Evolutionary conservation across 2,888 invertebrate species (phyloP).

Genomic region (Hypolimnas misippus): DNA sequence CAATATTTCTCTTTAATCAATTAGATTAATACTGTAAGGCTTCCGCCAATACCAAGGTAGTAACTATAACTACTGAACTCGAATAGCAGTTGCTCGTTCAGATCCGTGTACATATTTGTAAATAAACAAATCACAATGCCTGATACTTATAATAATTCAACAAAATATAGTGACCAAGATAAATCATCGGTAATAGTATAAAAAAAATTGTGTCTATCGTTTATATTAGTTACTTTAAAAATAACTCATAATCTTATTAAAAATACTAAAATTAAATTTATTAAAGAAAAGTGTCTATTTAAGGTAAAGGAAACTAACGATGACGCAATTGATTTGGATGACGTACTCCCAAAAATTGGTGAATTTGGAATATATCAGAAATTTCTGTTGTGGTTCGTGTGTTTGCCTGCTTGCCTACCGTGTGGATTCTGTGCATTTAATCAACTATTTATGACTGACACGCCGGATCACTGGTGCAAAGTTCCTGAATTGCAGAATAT

Average conservation of each 20-base stretch:
- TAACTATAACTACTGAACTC: constrained; percentile 54
- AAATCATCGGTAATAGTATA: constrained; percentile 56
- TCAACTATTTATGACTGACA: constrained; percentile 95
- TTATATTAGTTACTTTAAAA: neutral
- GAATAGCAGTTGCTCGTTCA: constrained; percentile 50
- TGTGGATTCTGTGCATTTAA: constrained; percentile 97
- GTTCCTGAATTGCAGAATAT: constrained; percentile 87
- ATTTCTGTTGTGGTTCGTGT: constrained; percentile 92
- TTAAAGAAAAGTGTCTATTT: constrained; percentile 32
- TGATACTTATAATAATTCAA: constrained; percentile 33
- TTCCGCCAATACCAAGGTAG: constrained; percentile 64
- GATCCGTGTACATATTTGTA: constrained; percentile 27
- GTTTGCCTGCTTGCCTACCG: constrained; percentile 94
- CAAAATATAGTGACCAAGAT: constrained; percentile 55
- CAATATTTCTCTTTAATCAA: constrained; percentile 63
- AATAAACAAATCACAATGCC: constrained; percentile 37
- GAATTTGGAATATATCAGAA: constrained; percentile 96
- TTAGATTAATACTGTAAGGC: constrained; percentile 76
- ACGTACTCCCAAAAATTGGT: constrained; percentile 92
- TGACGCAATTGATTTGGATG: constrained; percentile 90
- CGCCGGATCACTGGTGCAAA: constrained; percentile 93
- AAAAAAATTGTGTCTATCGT: neutral
- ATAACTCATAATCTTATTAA: neutral
- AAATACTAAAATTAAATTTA: neutral
- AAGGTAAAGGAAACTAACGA: constrained; percentile 68